Percentiles rank a stretch among this genome's conserved stretches.
Conservation (phyloP, 2,113 vertebrate species). For the Pelecanoides urinatrix region DNA sequence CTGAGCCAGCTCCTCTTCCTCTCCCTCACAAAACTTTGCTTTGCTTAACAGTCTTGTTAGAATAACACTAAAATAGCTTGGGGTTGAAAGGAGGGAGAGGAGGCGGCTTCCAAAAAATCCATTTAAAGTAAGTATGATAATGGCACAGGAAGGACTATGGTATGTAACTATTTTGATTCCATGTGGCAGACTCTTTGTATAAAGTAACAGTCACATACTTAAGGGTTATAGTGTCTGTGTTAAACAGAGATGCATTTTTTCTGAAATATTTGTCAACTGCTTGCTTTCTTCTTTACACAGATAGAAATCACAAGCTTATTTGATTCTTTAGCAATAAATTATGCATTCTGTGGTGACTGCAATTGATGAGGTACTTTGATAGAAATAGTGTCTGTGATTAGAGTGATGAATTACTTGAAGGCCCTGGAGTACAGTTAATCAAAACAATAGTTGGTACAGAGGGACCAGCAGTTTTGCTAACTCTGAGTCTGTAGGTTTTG, state of each 20-base stretch:
- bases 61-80: constrained; percentile 3
- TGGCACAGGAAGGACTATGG: neutral
- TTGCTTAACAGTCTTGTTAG: neutral
- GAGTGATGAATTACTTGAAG: neutral
- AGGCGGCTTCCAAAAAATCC: neutral
- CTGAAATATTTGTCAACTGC: neutral
- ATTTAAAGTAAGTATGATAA: constrained; percentile 33
- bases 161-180: neutral
- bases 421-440: neutral
- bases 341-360: neutral
- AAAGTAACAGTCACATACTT: neutral
- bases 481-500: neutral
- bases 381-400: constrained; percentile 20
- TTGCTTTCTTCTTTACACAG: constrained; percentile 21
- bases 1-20: neutral
- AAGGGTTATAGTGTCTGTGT: neutral
- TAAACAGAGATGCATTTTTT: neutral
- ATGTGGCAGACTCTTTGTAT: neutral
- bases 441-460: neutral
- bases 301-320: constrained; percentile 29
- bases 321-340: constrained; percentile 18
- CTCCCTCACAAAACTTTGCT: neutral
- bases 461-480: neutral
- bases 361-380: neutral
- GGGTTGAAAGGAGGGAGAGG: neutral